Evolutionary conservation across 1,140 invertebrate species (phyloP).

Genomic region (Melipona quadrifasciata): DNA sequence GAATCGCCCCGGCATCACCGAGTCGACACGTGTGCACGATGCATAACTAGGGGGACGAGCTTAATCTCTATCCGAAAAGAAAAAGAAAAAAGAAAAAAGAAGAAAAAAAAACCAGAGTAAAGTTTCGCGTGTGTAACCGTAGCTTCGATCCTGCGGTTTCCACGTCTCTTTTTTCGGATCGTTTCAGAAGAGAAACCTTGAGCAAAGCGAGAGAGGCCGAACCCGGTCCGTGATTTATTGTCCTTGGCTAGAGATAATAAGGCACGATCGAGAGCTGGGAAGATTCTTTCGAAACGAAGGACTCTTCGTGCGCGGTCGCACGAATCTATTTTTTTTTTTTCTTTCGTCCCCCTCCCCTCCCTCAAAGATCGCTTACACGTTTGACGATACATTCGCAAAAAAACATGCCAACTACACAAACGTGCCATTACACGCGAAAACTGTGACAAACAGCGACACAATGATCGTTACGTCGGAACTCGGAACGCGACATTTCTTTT

Average conservation of each 20-base stretch:
- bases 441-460: neutral
- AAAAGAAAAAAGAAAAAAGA: no score
- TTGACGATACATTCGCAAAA: conserved; percentile 23
- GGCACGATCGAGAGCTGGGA: conserved; percentile 59
- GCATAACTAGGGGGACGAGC: conserved; percentile 50
- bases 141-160: conserved; percentile 58
- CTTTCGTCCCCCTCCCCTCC: neutral
- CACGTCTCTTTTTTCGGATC: conserved; percentile 59
- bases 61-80: conserved; percentile 31
- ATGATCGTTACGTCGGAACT: neutral
- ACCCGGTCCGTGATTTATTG: conserved; percentile 65
- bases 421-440: neutral
- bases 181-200: conserved; percentile 60
- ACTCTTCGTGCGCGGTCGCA: conserved; percentile 50
- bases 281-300: conserved; percentile 65
- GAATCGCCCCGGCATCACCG: conserved; percentile 1
- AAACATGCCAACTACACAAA: neutral
- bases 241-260: conserved; percentile 66
- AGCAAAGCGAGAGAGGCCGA: conserved; percentile 42
- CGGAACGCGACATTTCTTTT: no score
- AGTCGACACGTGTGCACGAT: conserved; percentile 51
- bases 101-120: conserved; percentile 28
- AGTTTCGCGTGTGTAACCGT: conserved; percentile 56
- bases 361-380: conserved; percentile 32
- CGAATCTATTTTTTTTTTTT: conserved; percentile 33